These are phyloP conservation scores for Phania funesta DNA, from an alignment of 2,888 invertebrate genomes.

Conservation along the genomic window DNA sequence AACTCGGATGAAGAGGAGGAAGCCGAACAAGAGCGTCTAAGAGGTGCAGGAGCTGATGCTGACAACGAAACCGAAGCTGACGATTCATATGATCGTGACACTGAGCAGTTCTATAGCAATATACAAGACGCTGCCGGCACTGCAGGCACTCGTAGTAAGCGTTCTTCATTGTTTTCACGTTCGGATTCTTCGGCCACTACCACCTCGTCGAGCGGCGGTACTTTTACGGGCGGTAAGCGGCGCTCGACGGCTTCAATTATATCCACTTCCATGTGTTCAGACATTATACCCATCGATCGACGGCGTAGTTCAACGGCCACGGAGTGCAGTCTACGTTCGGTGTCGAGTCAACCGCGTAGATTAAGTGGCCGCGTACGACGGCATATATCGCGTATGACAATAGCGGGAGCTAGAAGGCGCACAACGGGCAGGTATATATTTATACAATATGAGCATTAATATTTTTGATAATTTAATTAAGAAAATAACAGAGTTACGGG, in stretches of 20 bases:
- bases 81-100: conserved; percentile 76
- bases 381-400: conserved; percentile 79
- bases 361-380: conserved; percentile 79
- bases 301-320: conserved; percentile 77
- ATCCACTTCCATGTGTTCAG: conserved; percentile 79
- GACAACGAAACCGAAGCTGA: conserved; percentile 69
- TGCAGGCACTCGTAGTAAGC: conserved; percentile 75
- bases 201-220: conserved; percentile 78
- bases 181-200: conserved; percentile 80
- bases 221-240: conserved; percentile 78
- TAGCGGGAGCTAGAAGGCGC: conserved; percentile 79
- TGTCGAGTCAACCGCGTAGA: conserved; percentile 74
- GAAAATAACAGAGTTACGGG: too few relatives aligned
- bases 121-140: conserved; percentile 75
- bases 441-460: neutral
- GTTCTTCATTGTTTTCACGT: conserved; percentile 79
- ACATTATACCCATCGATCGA: conserved; percentile 77
- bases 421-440: conserved; percentile 80
- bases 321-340: conserved; percentile 76
- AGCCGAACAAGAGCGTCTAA: conserved; percentile 27
- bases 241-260: conserved; percentile 79
- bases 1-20: conserved; percentile 56
- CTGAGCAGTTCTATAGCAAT: conserved; percentile 78
- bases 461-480: too few relatives aligned
- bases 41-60: conserved; percentile 47